phyloP scores from a whole-genome alignment of 2,888 invertebrate genomes.

The Ganaspis brasiliensis region DNA sequence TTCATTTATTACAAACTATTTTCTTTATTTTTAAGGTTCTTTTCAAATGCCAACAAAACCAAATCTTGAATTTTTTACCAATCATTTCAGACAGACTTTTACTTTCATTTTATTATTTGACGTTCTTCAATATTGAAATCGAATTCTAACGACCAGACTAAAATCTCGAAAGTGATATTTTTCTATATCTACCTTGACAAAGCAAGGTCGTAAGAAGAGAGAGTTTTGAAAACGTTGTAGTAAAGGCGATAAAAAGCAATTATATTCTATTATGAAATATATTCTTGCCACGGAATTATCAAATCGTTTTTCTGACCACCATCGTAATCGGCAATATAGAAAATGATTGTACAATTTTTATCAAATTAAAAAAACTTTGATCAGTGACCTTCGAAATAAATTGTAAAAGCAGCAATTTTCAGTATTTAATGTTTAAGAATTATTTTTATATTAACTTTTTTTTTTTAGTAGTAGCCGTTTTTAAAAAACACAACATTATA shows the following conservation, averaged over 20 bases:
- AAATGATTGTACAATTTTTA: slow-evolving; percentile 23
- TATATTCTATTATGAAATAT: slow-evolving; percentile 22
- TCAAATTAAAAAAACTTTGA: slow-evolving; percentile 28
- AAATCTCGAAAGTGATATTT: slow-evolving; percentile 38
- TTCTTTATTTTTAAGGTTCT: too few species aligned
- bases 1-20: too few species aligned
- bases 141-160: slow-evolving; percentile 6
- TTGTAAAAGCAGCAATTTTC: neutral
- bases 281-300: slow-evolving; percentile 37
- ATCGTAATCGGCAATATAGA: slow-evolving; percentile 30
- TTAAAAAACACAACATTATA: too few species aligned
- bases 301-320: slow-evolving; percentile 23
- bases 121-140: neutral
- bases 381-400: neutral
- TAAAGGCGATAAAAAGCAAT: slow-evolving; percentile 39
- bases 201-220: slow-evolving; percentile 41
- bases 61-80: too few species aligned
- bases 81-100: too few species aligned
- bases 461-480: too few species aligned
- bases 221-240: slow-evolving; percentile 33
- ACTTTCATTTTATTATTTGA: neutral
- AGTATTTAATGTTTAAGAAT: too few species aligned
- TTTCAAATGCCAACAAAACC: too few species aligned
- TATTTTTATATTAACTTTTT: too few species aligned
- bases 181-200: slow-evolving; percentile 38